phyloP scores from a whole-genome alignment of 2,888 invertebrate genomes.

The Heliothis peltigera region DNA sequence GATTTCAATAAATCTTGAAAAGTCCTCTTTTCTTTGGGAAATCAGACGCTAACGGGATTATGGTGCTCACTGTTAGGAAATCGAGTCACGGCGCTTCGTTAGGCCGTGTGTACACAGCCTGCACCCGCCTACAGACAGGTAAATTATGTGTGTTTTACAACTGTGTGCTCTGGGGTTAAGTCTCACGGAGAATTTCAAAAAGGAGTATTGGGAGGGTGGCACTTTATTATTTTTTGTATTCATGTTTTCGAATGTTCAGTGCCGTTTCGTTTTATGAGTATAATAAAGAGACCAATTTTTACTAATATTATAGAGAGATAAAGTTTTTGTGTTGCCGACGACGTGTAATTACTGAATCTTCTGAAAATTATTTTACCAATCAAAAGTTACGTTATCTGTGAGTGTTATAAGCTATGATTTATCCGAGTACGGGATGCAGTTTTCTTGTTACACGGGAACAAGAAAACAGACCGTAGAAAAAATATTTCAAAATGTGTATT shows the following conservation, averaged over 20 bases:
- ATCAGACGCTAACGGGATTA: conserved; percentile 68
- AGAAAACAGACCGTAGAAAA: too few species aligned
- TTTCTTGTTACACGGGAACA: too few species aligned
- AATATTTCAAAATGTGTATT: too few species aligned
- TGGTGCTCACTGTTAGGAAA: conserved; percentile 65
- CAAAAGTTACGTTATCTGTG: too few species aligned
- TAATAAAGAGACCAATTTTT: too few species aligned
- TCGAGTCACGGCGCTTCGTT: conserved; percentile 77
- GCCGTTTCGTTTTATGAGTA: background rate
- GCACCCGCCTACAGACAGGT: conserved; percentile 44
- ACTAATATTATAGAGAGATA: too few species aligned
- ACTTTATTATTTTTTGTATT: conserved; percentile 16
- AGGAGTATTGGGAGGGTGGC: conserved; percentile 27
- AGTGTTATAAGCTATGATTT: too few species aligned
- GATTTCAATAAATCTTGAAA: conserved; percentile 32
- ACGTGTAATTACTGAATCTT: too few species aligned
- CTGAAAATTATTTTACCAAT: too few species aligned
- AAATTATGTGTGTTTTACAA: conserved; percentile 42
- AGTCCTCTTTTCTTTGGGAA: conserved; percentile 53
- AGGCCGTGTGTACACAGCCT: conserved; percentile 68
- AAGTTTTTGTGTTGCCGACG: too few species aligned
- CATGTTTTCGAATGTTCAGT: background rate
- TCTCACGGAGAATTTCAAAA: conserved; percentile 29
- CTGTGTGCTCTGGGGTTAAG: conserved; percentile 38
- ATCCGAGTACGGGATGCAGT: too few species aligned